A percentile compares a stretch with the other conserved stretches of the same genome.
Evolutionary conservation across 2,888 invertebrate genomes (phyloP).

Genomic region (Drosophila phalerata): DNA sequence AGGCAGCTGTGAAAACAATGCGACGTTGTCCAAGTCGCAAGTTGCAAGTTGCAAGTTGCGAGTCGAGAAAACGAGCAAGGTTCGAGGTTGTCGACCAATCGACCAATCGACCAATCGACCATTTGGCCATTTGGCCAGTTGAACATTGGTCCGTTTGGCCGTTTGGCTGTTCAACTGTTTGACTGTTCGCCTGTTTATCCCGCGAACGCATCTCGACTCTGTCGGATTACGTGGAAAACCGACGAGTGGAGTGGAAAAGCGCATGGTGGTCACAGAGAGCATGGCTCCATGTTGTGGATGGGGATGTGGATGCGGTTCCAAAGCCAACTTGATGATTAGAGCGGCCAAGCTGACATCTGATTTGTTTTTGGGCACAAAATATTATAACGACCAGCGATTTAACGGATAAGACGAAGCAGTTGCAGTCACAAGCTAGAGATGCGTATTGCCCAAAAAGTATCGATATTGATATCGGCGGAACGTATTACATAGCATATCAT

Average conservation of each 20-base stretch:
- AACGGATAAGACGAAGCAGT: constrained; percentile 36
- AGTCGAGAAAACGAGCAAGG: constrained; percentile 6
- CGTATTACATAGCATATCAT: too few relatives aligned
- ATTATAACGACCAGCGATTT: constrained; percentile 84
- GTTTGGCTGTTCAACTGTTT: constrained; percentile 12
- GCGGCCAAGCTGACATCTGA: constrained; percentile 83
- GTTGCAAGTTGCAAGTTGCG: not conserved
- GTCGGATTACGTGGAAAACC: constrained; percentile 69
- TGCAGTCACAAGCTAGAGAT: constrained; percentile 7
- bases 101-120: constrained; percentile 34
- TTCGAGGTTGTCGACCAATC: constrained; percentile 31
- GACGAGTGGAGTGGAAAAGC: constrained; percentile 58
- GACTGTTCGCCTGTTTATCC: constrained; percentile 54
- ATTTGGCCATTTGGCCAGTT: constrained; percentile 27
- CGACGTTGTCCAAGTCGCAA: constrained; percentile 55
- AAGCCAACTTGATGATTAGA: constrained; percentile 81
- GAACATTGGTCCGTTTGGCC: constrained; percentile 26
- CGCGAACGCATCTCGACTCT: constrained; percentile 60
- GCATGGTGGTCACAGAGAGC: constrained; percentile 51
- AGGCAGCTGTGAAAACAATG: constrained; percentile 78
- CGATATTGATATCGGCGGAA: not conserved
- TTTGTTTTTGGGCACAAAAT: constrained; percentile 84
- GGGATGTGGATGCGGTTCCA: constrained; percentile 1
- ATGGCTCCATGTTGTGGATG: not conserved
- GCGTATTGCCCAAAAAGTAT: not conserved